Conservation (phyloP, 1,140 invertebrate species). For the Agrilus planipennis region DNA sequence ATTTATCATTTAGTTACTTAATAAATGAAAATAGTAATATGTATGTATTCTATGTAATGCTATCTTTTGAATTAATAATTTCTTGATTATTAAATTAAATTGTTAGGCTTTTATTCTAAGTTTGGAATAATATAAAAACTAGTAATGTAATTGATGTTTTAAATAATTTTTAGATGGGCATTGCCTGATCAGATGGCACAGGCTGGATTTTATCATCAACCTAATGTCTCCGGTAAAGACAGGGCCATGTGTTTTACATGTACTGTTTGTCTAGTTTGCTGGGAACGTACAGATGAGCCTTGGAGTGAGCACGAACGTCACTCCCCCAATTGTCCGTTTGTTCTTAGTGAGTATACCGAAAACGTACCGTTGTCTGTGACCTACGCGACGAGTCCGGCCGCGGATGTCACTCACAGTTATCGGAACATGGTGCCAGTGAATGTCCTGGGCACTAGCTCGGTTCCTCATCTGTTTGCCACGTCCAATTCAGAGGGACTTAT, state of each 20-base stretch:
- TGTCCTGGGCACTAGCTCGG: conserved; percentile 22
- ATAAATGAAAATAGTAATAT: neutral
- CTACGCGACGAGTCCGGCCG: conserved; percentile 75
- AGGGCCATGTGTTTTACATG: conserved; percentile 92
- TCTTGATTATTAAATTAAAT: neutral
- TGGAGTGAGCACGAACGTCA: conserved; percentile 93
- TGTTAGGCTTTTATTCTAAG: neutral
- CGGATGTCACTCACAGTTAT: conserved; percentile 33
- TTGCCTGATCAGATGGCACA: conserved; percentile 90
- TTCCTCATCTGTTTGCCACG: conserved; percentile 24
- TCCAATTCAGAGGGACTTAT: conserved; percentile 31
- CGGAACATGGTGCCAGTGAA: conserved; percentile 19
- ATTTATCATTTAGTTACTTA: neutral
- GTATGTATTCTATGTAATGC: too few species aligned
- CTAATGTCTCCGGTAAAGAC: conserved; percentile 77
- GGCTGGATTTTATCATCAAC: conserved; percentile 91
- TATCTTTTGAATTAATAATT: neutral
- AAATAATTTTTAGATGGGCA: conserved; percentile 65
- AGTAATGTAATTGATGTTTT: too few species aligned
- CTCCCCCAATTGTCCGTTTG: conserved; percentile 84
- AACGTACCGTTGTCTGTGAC: conserved; percentile 88
- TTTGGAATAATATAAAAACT: neutral
- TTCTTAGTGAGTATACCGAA: conserved; percentile 87
- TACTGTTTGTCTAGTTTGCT: conserved; percentile 83
- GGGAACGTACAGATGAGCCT: conserved; percentile 92